These are phyloP conservation scores for Ptychodera flava DNA, from an alignment of 35 echinoderm and acorn worm genomes.

Conservation along the genomic window DNA sequence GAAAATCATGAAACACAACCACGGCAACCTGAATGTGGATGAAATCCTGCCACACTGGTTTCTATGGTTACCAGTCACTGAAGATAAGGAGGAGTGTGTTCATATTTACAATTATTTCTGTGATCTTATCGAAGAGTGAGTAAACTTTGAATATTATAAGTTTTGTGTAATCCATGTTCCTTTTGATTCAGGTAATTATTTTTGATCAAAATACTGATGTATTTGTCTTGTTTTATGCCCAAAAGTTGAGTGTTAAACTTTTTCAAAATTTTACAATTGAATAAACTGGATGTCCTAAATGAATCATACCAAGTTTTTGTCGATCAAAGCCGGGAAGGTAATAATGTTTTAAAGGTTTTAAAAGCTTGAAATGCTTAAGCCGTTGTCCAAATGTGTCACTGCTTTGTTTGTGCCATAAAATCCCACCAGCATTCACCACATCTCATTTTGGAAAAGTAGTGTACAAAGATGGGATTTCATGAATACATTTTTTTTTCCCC, in stretches of 20 bases:
- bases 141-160: not conserved
- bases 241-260: no score
- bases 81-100: slow-evolving; percentile 75
- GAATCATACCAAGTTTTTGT: no score
- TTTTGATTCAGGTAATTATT: not conserved
- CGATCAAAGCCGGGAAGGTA: no score
- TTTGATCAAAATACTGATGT: not conserved
- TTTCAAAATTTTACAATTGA: no score
- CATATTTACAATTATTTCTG: slow-evolving; percentile 88
- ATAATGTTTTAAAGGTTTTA: no score
- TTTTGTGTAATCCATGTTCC: not conserved
- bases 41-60: slow-evolving; percentile 86
- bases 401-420: no score
- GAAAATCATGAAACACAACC: slow-evolving; percentile 78
- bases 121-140: slow-evolving; percentile 84
- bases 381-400: no score
- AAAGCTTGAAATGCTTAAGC: no score
- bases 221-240: not conserved
- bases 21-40: slow-evolving; percentile 57
- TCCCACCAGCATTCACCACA: no score
- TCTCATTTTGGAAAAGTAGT: no score
- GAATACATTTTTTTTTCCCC: not conserved
- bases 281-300: no score
- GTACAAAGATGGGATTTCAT: no score
- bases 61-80: slow-evolving; percentile 75